These are phyloP conservation scores for Ormyrus rosae DNA, from an alignment of 2,888 invertebrate species.

Conservation along the genomic window DNA sequence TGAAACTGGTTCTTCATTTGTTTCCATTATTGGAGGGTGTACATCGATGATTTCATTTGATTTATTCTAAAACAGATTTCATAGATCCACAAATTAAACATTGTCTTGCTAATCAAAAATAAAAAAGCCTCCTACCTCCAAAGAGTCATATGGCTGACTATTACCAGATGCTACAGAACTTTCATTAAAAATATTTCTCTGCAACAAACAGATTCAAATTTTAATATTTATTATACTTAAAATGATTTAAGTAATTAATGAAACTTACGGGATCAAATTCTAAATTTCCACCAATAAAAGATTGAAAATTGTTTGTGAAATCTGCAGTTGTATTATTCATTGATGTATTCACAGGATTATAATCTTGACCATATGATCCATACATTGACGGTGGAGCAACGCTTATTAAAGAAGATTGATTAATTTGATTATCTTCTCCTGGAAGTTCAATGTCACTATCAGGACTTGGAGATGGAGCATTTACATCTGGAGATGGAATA, in stretches of 20 bases:
- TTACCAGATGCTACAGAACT: slow-evolving; percentile 67
- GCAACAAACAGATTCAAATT: slow-evolving; percentile 52
- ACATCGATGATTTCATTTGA: slow-evolving; percentile 80
- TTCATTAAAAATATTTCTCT: slow-evolving; percentile 74
- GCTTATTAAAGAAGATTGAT: slow-evolving; percentile 65
- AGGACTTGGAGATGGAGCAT: slow-evolving; percentile 87
- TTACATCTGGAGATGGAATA: slow-evolving; percentile 79
- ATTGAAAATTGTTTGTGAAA: slow-evolving; percentile 79
- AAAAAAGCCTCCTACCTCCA: slow-evolving; percentile 65
- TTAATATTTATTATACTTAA: slow-evolving; percentile 16
- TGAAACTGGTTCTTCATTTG: slow-evolving; percentile 71
- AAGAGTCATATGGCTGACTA: slow-evolving; percentile 69
- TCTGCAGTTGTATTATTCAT: slow-evolving; percentile 61
- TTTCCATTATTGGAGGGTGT: slow-evolving; percentile 74
- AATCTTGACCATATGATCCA: slow-evolving; percentile 72
- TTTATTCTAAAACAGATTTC: slow-evolving; percentile 72
- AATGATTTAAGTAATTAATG: slow-evolving; percentile 13
- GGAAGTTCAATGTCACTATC: slow-evolving; percentile 89
- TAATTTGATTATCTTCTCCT: slow-evolving; percentile 74
- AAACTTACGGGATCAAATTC: slow-evolving; percentile 78
- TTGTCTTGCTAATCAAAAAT: neutral
- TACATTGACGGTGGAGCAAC: slow-evolving; percentile 72
- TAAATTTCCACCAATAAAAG: slow-evolving; percentile 81
- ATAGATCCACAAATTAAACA: neutral
- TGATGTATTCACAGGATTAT: slow-evolving; percentile 70